Evolutionary conservation across 2,113 vertebrate genomes (phyloP).

Genomic region (Microcebus tavaratra): DNA sequence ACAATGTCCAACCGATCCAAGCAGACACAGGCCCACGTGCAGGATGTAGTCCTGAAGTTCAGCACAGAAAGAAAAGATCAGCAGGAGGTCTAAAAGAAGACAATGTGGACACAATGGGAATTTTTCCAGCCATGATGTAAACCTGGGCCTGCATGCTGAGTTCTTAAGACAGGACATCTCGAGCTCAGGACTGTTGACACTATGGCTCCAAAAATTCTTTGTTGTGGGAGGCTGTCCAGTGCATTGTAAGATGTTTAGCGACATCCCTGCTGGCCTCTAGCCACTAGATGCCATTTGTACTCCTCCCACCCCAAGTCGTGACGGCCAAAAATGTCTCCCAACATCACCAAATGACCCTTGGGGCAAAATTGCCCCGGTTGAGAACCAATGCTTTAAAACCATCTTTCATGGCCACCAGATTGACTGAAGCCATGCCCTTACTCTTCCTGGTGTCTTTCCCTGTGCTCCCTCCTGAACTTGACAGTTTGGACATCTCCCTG

Average conservation of each 20-base stretch:
- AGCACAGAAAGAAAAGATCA: background rate
- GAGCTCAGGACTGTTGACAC: background rate
- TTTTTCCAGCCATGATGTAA: background rate
- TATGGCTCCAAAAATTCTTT: background rate
- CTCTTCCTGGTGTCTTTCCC: background rate
- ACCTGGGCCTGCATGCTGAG: background rate
- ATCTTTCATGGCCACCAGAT: background rate
- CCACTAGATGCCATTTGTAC: accelerated
- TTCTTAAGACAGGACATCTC: background rate
- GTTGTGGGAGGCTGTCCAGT: background rate
- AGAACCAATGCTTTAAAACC: background rate
- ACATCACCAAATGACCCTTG: background rate
- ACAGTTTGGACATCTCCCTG: background rate
- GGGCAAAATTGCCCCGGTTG: background rate
- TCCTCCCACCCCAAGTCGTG: background rate
- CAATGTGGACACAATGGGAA: accelerated
- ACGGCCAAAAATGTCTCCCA: background rate
- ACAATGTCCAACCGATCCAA: background rate
- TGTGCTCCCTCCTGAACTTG: background rate
- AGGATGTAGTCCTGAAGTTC: background rate
- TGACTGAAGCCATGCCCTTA: background rate
- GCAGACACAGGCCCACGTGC: too few species aligned
- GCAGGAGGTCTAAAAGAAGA: background rate
- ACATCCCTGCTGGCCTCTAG: background rate
- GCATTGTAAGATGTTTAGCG: background rate